Base-by-base conservation (phyloP, 2,113 vertebrate genomes). In the Indri indri region DNA sequence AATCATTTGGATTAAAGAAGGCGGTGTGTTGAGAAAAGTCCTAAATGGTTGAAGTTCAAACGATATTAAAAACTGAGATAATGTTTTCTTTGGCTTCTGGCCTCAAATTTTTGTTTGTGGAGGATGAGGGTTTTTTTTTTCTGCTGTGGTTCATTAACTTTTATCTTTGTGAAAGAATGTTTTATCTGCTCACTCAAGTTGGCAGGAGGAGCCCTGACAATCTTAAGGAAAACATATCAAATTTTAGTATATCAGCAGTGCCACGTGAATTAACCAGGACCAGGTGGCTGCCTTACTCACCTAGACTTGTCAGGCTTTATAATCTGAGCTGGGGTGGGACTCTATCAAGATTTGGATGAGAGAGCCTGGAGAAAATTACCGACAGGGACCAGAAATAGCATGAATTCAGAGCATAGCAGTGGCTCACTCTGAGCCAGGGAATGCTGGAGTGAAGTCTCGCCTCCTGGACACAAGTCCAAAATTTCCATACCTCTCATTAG, bases 21-120 rank as follows among this genome's bases (percentile, higher is more conserved):
- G 14, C 34, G 76, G 0, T 52, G 3, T 92, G 12, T 66, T 81
- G 37, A 52, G 54, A 88, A 95, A 91, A 97, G 42, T 77, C 45
- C 45, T 80, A 68, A 6, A 83, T 94, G 42, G 23, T 76, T 92
- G 79, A 71, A 57, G 37, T 86, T 87, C 57, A 93, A 95, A 88
- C 6, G 7, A 83, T 73, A 74, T 25, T 68, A 84, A 94, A 90
- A 52, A 37, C 52, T 17, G 77, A 90, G 34, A 92, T 88, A 71
- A 77, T 88, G n/a, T 96, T 94, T 96, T 90, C n/a, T 77, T 97
- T 97, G 91, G 86, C 94, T 83, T 86, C 87, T 93, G 27, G 59
- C 32, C 61, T 94, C 76, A 10, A 7, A 25, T 52, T n/a, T 79
- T 32, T 81, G n/a, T 32, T 3, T 40, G 14, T 16, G 14, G 16